Conservation (phyloP, 2,113 vertebrate species). For the Colossoma macropomum region DNA sequence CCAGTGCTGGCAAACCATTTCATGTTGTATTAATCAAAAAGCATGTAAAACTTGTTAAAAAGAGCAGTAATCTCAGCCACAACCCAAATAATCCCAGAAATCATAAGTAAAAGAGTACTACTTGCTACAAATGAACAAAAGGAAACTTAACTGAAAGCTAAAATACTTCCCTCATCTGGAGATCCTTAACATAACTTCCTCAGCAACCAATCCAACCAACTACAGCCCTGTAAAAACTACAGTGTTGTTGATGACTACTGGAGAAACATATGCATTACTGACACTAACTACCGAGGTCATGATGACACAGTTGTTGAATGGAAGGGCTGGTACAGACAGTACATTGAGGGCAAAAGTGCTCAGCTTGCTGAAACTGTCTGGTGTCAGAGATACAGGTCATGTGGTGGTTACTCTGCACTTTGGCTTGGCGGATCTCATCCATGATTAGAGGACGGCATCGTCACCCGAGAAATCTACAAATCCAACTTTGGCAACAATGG, state of each 20-base stretch:
- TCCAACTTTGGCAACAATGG: background rate
- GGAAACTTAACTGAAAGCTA: too few relatives aligned
- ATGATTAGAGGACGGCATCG: constrained; percentile 11
- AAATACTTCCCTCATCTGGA: too few relatives aligned
- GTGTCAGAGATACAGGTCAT: constrained; percentile 16
- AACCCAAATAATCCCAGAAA: too few relatives aligned
- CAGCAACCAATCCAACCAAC: background rate
- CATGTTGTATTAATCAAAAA: too few relatives aligned
- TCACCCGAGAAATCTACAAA: constrained; percentile 4
- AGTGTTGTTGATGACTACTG: background rate
- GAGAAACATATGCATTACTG: background rate
- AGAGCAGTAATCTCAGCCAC: too few relatives aligned
- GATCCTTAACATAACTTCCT: too few relatives aligned
- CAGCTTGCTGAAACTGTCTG: constrained; percentile 38
- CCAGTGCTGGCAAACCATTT: too few relatives aligned
- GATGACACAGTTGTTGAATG: constrained; percentile 15
- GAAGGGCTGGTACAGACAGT: constrained; percentile 35
- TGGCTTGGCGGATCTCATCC: constrained; percentile 13
- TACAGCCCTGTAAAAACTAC: constrained; percentile 9
- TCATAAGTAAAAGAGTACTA: too few relatives aligned
- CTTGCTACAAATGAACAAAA: too few relatives aligned
- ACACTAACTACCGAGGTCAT: background rate
- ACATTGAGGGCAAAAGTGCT: constrained; percentile 11
- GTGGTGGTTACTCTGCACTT: constrained; percentile 26
- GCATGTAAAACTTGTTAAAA: too few relatives aligned